These are phyloP conservation scores for Urosaurus nigricauda DNA, from an alignment of 2,797 vertebrate species.

Conservation along the genomic window DNA sequence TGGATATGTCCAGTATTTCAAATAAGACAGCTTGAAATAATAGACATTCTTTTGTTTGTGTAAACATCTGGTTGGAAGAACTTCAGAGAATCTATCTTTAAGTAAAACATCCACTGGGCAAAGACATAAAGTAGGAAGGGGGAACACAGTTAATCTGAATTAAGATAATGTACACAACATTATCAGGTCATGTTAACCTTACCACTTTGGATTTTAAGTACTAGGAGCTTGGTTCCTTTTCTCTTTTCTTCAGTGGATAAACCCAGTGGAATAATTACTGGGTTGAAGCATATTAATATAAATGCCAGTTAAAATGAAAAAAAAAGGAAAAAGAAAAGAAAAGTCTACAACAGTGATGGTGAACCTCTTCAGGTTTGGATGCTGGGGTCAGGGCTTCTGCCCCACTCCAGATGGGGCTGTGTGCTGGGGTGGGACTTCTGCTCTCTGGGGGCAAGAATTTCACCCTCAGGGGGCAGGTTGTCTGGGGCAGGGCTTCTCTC, in stretches of 20 bases:
- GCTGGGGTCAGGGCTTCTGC: too few species aligned
- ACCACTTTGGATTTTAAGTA: neutral
- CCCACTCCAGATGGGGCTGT: too few species aligned
- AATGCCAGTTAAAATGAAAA: conserved; percentile 7
- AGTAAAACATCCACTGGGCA: neutral
- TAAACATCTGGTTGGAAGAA: neutral
- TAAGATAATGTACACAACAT: too few species aligned
- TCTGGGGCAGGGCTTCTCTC: too few species aligned
- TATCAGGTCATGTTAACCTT: neutral
- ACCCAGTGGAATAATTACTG: conserved; percentile 31
- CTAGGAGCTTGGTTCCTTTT: neutral
- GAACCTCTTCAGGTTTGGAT: too few species aligned
- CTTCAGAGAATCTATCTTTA: neutral
- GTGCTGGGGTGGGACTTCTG: too few species aligned
- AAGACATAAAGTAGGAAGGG: neutral
- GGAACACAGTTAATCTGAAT: neutral
- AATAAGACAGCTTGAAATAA: neutral
- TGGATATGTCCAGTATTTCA: neutral
- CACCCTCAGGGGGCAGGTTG: too few species aligned
- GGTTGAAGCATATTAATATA: conserved; percentile 23
- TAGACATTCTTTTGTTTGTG: neutral
- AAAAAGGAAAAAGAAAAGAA: too few species aligned
- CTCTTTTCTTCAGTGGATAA: neutral
- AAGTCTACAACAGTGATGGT: too few species aligned
- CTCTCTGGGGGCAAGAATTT: too few species aligned